Evolutionary conservation across 2,797 vertebrate genomes (phyloP), one percentile per base, ranked within the genome.

Genomic region (Moxostoma hubbsi): DNA sequence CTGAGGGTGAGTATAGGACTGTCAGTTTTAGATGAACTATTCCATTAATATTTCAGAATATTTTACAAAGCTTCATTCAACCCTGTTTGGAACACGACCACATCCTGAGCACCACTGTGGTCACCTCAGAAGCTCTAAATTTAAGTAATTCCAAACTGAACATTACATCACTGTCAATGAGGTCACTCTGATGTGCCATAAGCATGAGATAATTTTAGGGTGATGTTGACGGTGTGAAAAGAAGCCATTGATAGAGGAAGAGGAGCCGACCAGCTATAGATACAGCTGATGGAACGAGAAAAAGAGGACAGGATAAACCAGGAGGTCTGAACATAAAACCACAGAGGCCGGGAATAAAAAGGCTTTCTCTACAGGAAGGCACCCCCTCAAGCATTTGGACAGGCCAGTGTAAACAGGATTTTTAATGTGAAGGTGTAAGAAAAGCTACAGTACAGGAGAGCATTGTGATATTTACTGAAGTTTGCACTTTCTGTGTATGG

Each of bases 401-500:
- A 0, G 76, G 49, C 49, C 50, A 63, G 24, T 47, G 67, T 64
- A 71, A 78, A 78, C 67, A 64, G 11, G 12, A 47, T 51, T 63
- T 63, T 78, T 46, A 55, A 71, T 55, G 50, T 49, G 59, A 64
- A 64, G 67, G 76, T 78, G 76, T 71, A 71, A 78, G 45, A 75
- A 54, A 58, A 49, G 50, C 62, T 36, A 53, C 51, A 77, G 63
- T 24, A 43, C 81, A 81, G 75, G 11, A 70, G 77, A 49, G 18
- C 73, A 51, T 82, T 81, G 67, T 77, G 75, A 36, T 77, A 11
- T 79, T 75, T 61, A 36, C 66, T 70, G 66, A 54, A 55, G 15
- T 47, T 75, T 81, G 66, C 83, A 86, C 83, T 86, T 84, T 82
- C 82, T 68, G 54, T 47, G 11, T 66, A 53, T 58, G 43, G 74